Evolutionary conservation across 1,140 invertebrate species (phyloP), one percentile per base, ranked within the genome.

Genomic region (Halesus radiatus): DNA sequence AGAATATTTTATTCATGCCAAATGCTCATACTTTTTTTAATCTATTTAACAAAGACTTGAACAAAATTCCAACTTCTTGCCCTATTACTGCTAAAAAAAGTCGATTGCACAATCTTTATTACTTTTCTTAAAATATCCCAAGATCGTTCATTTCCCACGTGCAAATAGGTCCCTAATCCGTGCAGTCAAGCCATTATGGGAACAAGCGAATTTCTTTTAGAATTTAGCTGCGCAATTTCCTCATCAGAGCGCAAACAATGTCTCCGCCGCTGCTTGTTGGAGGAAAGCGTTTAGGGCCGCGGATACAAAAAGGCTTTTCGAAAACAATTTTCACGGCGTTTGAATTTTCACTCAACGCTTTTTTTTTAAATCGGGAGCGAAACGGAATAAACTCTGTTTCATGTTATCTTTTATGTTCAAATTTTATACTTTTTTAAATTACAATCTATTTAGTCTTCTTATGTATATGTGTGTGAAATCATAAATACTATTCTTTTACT

Each of bases 181-280:
- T 56, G 20, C n/a, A 56, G 54, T 60, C 56, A 13, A 16, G 26
- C 62, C 26, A 18, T 66, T 66, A 50, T 20, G 10, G 26, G 22
- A 45, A 50, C 22, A 52, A 70, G 52, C 66, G 45, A 20, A 0
- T 70, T 70, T 37, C 32, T 45, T 70, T 66, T 66, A 3, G 29
- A 64, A 26, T 66, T 66, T 66, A 32, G 26, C n/a, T 37, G 66
- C 4, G 62, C 20, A 66, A 70, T 70, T 70, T 52, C 66, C 18
- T 70, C 66, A 52, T 70, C 66, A 70, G 18, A 45, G 37, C n/a
- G 18, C 37, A 70, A 70, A 70, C 66, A 70, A 70, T 70, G 29
- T 70, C 66, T 16, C 37, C 37, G 32, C 3, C n/a, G n/a, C n/a
- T n/a, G n/a, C n/a, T n/a, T 70, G 37, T n/a, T 52, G n/a, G 18